Conservation (phyloP, 2,888 invertebrate species). For the Xestia rhomboidea region DNA sequence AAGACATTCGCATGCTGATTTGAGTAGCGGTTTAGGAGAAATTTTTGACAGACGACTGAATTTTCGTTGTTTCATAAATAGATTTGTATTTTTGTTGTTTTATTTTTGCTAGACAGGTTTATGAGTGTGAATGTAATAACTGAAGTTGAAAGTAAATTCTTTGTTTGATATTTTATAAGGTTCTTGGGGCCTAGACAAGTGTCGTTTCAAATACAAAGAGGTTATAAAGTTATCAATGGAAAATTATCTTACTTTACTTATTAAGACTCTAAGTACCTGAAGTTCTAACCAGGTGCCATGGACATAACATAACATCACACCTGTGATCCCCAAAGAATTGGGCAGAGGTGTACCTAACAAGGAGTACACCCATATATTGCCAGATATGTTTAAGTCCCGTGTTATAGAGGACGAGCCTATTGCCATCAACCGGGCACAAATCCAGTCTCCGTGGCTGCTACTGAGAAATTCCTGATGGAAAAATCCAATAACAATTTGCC, state of each 20-base stretch:
- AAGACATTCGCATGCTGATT: slow-evolving; percentile 59
- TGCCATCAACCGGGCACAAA: no score
- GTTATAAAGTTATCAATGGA: not conserved
- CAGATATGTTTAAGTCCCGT: no score
- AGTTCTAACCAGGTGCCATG: not conserved
- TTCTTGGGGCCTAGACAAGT: not conserved
- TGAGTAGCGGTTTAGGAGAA: slow-evolving; percentile 32
- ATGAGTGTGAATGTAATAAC: not conserved
- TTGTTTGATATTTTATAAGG: slow-evolving; percentile 9
- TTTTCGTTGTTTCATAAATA: slow-evolving; percentile 33
- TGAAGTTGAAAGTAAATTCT: not conserved
- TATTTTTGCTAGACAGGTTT: slow-evolving; percentile 22
- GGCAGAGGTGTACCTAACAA: no score
- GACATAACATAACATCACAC: not conserved
- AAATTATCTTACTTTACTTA: not conserved
- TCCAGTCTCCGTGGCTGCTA: no score
- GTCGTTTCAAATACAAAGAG: not conserved
- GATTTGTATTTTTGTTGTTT: slow-evolving; percentile 42
- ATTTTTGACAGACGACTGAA: slow-evolving; percentile 55
- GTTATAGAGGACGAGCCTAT: no score
- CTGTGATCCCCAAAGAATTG: not conserved
- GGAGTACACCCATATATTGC: no score
- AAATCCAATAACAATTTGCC: no score
- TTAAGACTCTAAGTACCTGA: not conserved
- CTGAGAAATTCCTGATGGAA: no score